Evolutionary conservation across 2,888 invertebrate genomes (phyloP).

Genomic region (Pherbina coryleti): DNA sequence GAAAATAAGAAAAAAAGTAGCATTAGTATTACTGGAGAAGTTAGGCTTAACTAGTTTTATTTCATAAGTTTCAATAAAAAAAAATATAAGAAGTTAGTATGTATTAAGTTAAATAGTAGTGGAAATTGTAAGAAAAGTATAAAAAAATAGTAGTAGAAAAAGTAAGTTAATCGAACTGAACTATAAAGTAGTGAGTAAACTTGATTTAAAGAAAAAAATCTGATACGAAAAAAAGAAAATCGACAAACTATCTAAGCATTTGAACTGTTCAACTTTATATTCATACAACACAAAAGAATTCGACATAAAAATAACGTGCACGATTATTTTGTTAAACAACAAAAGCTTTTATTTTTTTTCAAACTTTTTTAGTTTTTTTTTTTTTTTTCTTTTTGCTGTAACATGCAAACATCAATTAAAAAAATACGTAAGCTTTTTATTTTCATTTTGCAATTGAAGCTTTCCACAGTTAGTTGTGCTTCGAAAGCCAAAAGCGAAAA

Average conservation of each 20-base stretch:
- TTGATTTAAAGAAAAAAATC: background rate
- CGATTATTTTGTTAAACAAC: conserved; percentile 3
- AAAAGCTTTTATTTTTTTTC: background rate
- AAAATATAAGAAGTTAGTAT: background rate
- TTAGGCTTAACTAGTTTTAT: background rate
- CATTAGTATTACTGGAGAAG: conserved; percentile 26
- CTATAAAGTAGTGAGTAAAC: background rate
- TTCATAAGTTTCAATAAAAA: background rate
- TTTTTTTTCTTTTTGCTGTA: background rate
- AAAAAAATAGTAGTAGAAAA: background rate
- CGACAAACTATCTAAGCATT: conserved; percentile 3
- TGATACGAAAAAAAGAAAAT: background rate
- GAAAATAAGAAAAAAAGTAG: conserved; percentile 30
- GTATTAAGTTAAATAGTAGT: background rate
- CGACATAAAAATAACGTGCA: conserved; percentile 23
- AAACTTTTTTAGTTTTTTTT: background rate
- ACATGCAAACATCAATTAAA: conserved; percentile 23
- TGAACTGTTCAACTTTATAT: background rate
- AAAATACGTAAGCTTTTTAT: background rate
- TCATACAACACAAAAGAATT: conserved; percentile 11
- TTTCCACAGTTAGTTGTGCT: background rate
- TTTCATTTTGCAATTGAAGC: conserved; percentile 1
- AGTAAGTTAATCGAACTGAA: background rate
- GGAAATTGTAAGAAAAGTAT: background rate
- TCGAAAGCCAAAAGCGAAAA: background rate